Conservation (phyloP, 2,888 invertebrate genomes). For the Oscheius sp. region DNA sequence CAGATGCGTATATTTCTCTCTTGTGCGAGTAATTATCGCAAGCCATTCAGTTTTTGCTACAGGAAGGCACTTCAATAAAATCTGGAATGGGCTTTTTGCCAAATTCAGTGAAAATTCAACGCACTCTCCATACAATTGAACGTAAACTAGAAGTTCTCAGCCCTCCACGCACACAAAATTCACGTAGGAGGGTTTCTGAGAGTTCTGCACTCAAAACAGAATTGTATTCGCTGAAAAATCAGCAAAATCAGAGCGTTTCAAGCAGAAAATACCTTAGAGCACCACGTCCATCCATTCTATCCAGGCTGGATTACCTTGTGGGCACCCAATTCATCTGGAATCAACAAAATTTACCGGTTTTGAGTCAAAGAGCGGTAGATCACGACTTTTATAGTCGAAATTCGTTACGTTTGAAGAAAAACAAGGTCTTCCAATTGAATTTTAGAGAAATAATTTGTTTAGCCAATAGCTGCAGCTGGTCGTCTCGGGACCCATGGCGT, state of each 20-base stretch:
- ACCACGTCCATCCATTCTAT: slow-evolving; percentile 7
- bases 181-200: slow-evolving; percentile 34
- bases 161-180: slow-evolving; percentile 43
- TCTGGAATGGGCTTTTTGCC: slow-evolving; percentile 34
- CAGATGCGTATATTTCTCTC: slow-evolving; percentile 36
- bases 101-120: not conserved
- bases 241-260: not conserved
- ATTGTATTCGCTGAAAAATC: slow-evolving; percentile 20
- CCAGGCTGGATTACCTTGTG: too few relatives aligned
- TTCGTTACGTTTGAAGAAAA: too few relatives aligned
- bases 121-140: slow-evolving; percentile 56
- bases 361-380: too few relatives aligned
- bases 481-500: too few relatives aligned
- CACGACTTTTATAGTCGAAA: too few relatives aligned
- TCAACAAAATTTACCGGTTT: too few relatives aligned
- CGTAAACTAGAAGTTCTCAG: slow-evolving; percentile 48
- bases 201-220: slow-evolving; percentile 29
- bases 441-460: too few relatives aligned
- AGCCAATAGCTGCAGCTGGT: too few relatives aligned
- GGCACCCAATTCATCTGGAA: too few relatives aligned
- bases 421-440: too few relatives aligned
- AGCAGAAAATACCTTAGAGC: not conserved
- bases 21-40: slow-evolving; percentile 35
- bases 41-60: slow-evolving; percentile 47
- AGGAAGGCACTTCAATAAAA: slow-evolving; percentile 57